Conservation (phyloP, 2,888 invertebrate species). For the Callyntrura sp. region DNA sequence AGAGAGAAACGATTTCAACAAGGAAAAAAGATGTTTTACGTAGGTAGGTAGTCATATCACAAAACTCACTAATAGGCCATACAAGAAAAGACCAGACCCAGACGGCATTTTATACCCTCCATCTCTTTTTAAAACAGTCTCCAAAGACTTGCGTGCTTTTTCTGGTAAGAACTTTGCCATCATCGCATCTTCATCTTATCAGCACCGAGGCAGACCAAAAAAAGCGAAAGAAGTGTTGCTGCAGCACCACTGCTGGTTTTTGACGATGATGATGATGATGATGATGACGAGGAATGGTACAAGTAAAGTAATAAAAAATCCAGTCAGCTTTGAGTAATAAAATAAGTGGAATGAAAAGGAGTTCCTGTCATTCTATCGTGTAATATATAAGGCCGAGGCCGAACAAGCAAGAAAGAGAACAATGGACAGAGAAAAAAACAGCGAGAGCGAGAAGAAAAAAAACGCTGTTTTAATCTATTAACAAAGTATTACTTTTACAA, state of each 20-base stretch:
- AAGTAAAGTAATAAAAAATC: conserved; percentile 69
- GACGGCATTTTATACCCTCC: not conserved
- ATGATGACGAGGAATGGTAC: too few relatives aligned
- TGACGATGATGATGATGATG: conserved; percentile 27
- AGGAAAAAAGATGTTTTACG: conserved; percentile 62
- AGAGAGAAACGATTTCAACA: conserved; percentile 29
- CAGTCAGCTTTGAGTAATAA: conserved; percentile 64
- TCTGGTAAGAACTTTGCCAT: not conserved
- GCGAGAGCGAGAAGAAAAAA: conserved; percentile 47
- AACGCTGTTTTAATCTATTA: conserved; percentile 66
- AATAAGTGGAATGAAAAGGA: conserved; percentile 73
- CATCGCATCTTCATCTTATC: not conserved
- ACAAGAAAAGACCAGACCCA: conserved; percentile 23
- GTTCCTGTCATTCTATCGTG: conserved; percentile 63
- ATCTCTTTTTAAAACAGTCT: conserved; percentile 8
- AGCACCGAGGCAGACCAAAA: conserved; percentile 1
- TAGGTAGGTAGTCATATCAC: conserved; percentile 62
- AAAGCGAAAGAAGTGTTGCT: not conserved
- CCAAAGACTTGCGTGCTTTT: conserved; percentile 28
- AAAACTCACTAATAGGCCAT: conserved; percentile 25
- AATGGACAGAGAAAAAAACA: conserved; percentile 15
- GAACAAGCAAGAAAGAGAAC: conserved; percentile 10
- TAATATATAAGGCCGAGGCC: conserved; percentile 38
- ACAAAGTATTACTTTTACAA: conserved; percentile 53
- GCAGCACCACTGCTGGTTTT: too few relatives aligned